Evolutionary conservation across 2,888 invertebrate species (phyloP).

Genomic region (Minunthozetes semirufus): DNA sequence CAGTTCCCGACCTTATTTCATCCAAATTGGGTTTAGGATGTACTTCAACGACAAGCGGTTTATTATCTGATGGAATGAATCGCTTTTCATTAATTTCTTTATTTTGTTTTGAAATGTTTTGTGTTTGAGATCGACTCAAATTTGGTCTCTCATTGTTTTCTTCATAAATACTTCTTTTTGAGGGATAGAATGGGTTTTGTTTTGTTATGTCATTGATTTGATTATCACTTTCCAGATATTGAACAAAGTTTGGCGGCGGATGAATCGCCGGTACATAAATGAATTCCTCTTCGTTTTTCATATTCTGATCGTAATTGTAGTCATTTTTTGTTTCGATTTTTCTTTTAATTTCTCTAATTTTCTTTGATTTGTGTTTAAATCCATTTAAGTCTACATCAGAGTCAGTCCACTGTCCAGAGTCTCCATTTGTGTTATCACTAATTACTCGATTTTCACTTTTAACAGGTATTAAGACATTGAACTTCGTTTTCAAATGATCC

Average conservation of each 20-base stretch:
- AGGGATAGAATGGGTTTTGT: background rate
- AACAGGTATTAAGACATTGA: conserved; percentile 3
- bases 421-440: conserved; percentile 35
- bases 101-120: background rate
- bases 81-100: background rate
- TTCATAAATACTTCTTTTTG: background rate
- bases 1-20: background rate
- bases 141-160: background rate
- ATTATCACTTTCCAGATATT: background rate
- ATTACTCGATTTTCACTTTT: background rate
- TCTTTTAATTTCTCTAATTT: background rate
- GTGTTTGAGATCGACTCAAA: conserved; percentile 15
- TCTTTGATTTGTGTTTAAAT: background rate
- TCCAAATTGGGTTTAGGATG: conserved; percentile 12
- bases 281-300: conserved; percentile 41
- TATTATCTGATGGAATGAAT: background rate
- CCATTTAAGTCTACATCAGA: conserved; percentile 21
- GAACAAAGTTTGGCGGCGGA: conserved; percentile 40
- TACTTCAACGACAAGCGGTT: conserved; percentile 30
- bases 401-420: conserved; percentile 37
- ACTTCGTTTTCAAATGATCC: conserved; percentile 37
- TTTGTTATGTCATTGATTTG: background rate
- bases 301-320: conserved; percentile 32
- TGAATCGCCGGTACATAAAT: conserved; percentile 43
- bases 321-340: conserved; percentile 8